Conservation (phyloP, 2,888 invertebrate genomes). For the Ennomos quercinarius region DNA sequence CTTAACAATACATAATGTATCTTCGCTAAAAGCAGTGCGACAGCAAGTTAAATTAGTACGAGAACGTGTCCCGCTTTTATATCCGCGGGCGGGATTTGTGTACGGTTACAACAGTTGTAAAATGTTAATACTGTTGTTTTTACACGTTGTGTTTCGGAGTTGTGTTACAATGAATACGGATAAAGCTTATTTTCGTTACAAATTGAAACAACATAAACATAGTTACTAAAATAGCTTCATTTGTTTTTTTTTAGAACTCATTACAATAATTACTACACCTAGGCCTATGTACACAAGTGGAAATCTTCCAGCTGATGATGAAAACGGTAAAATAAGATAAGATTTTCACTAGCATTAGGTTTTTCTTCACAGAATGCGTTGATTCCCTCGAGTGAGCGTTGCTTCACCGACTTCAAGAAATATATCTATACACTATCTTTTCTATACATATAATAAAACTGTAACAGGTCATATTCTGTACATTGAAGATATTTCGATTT, state of each 20-base stretch:
- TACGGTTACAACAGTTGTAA: slow-evolving; percentile 50
- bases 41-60: slow-evolving; percentile 68
- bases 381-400: too few species aligned
- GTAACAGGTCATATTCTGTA: too few species aligned
- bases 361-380: too few species aligned
- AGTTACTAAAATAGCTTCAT: background rate
- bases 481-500: too few species aligned
- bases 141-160: slow-evolving; percentile 31
- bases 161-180: slow-evolving; percentile 10
- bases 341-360: too few species aligned
- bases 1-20: slow-evolving; percentile 37
- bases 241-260: background rate
- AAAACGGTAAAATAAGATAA: too few species aligned
- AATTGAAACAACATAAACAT: background rate
- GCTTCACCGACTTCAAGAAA: too few species aligned
- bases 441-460: too few species aligned
- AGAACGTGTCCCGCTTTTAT: slow-evolving; percentile 69
- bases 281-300: too few species aligned
- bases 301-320: too few species aligned
- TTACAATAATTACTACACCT: too few species aligned
- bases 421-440: too few species aligned
- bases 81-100: slow-evolving; percentile 55
- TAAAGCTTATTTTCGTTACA: slow-evolving; percentile 1
- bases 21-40: slow-evolving; percentile 51
- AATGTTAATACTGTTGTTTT: slow-evolving; percentile 49